Percentiles rank a stretch among this genome's conserved stretches.
Evolutionary conservation across 2,113 vertebrate species (phyloP).

Genomic region (Desmodus rotundus): DNA sequence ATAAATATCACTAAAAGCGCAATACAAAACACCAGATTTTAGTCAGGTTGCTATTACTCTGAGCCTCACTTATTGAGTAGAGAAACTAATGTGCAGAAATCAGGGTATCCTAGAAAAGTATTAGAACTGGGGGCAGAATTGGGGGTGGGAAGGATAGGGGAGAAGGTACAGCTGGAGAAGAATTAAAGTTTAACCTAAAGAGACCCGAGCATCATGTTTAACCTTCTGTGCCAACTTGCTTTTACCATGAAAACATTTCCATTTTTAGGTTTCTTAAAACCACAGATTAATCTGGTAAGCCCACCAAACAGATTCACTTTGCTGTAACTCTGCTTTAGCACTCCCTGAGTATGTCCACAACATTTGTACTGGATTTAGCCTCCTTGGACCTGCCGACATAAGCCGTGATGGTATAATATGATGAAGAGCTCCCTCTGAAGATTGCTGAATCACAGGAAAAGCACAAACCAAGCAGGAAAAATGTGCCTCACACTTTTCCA

Average conservation of each 20-base stretch:
- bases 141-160: too few relatives aligned
- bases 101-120: not conserved
- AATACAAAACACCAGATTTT: not conserved
- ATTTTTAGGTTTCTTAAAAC: not conserved
- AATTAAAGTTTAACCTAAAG: constrained; percentile 12
- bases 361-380: not conserved
- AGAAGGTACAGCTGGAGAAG: not conserved
- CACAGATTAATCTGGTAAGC: not conserved
- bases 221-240: not conserved
- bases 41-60: not conserved
- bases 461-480: constrained; percentile 69
- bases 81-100: not conserved
- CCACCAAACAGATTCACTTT: not conserved
- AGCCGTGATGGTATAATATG: not conserved
- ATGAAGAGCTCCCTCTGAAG: constrained; percentile 67
- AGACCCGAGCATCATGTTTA: not conserved
- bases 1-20: constrained; percentile 34
- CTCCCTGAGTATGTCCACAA: constrained; percentile 18
- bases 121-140: not conserved
- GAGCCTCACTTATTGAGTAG: not conserved
- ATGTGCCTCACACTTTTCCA: constrained; percentile 69
- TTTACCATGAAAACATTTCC: not conserved
- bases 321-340: not conserved
- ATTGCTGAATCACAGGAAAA: constrained; percentile 76
- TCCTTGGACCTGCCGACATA: not conserved